Conservation (phyloP, 2,113 vertebrate genomes). For the Cervus canadensis region DNA sequence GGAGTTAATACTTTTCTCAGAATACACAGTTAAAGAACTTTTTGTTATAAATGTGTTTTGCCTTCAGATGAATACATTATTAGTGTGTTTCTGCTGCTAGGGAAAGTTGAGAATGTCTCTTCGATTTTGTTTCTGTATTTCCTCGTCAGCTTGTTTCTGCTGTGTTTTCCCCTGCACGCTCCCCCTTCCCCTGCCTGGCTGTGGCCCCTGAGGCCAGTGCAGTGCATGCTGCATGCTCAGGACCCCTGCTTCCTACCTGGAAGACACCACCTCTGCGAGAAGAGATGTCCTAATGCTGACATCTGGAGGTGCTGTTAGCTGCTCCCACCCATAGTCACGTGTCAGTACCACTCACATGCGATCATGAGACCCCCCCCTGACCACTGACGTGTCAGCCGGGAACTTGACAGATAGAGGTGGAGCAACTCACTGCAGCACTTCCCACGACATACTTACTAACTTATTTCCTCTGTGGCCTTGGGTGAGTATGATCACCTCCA, state of each 20-base stretch:
- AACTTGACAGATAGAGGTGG: background rate
- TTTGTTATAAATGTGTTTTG: background rate
- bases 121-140: background rate
- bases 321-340: background rate
- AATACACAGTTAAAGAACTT: background rate
- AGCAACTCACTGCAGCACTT: background rate
- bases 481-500: background rate
- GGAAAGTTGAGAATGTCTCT: background rate
- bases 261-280: background rate
- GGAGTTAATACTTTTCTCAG: background rate
- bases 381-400: background rate
- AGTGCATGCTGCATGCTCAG: slow-evolving; percentile 61
- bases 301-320: background rate
- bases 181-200: slow-evolving; percentile 34
- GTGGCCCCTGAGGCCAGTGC: background rate
- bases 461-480: background rate
- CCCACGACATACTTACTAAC: background rate
- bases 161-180: slow-evolving; percentile 60
- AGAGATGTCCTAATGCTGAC: background rate
- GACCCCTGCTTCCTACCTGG: background rate
- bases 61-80: background rate
- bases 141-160: slow-evolving; percentile 13
- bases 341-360: background rate
- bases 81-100: background rate
- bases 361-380: background rate